phyloP scores from a whole-genome alignment of 2,888 invertebrate genomes.

The Stramonita haemastoma region DNA sequence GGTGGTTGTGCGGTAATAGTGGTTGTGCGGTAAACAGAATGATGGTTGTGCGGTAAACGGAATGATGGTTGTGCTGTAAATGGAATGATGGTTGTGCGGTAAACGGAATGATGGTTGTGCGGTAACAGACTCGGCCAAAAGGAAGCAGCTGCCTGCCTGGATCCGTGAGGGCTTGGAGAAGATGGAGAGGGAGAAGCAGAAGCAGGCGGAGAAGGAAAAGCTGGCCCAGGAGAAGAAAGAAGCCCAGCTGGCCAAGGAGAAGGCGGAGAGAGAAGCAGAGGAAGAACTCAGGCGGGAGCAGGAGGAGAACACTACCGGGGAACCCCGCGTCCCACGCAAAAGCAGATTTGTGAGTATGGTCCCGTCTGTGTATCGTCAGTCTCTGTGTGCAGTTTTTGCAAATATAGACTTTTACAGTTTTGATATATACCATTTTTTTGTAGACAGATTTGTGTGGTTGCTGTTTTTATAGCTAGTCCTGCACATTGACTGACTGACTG shows the following conservation, averaged over 20 bases:
- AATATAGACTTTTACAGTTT: not conserved
- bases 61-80: too few species aligned
- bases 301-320: constrained; percentile 61
- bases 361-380: not conserved
- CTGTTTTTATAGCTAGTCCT: too few species aligned
- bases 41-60: too few species aligned
- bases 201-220: constrained; percentile 84
- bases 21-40: too few species aligned
- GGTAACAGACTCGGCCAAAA: constrained; percentile 75
- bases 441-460: too few species aligned
- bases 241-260: constrained; percentile 72
- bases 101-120: not conserved
- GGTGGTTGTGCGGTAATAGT: too few species aligned
- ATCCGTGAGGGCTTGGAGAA: constrained; percentile 97
- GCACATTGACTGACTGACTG: too few species aligned
- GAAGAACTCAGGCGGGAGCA: constrained; percentile 74
- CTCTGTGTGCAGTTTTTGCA: not conserved
- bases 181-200: constrained; percentile 85
- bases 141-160: constrained; percentile 97
- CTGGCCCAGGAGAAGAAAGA: constrained; percentile 78
- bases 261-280: constrained; percentile 62
- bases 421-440: not conserved
- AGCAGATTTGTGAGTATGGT: constrained; percentile 81
- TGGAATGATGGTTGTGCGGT: too few species aligned
- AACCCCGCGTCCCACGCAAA: constrained; percentile 78